Evolutionary conservation across 1,140 invertebrate species (phyloP).

Genomic region (Berghia stephanieae): DNA sequence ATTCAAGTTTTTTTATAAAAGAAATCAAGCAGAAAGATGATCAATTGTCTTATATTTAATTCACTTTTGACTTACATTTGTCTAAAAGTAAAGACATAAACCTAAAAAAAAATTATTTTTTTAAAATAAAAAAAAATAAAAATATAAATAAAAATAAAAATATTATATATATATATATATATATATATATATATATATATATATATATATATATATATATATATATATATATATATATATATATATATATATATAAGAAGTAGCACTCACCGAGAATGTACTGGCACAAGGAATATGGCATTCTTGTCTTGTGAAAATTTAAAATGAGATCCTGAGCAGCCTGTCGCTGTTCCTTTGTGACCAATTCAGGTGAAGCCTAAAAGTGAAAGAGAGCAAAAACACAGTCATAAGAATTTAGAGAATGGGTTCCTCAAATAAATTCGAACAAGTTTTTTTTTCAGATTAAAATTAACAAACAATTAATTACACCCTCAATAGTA

Average conservation of each 20-base stretch:
- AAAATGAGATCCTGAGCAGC: constrained; percentile 83
- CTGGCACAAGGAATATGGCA: constrained; percentile 82
- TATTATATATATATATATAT: neutral
- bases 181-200: neutral
- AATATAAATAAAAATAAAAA: neutral
- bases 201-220: neutral
- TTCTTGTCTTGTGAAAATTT: constrained; percentile 82
- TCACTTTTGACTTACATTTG: too few relatives aligned
- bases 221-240: neutral
- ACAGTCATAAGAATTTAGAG: neutral
- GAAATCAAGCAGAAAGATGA: too few relatives aligned
- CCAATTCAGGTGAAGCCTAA: constrained; percentile 83
- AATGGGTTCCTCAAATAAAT: neutral
- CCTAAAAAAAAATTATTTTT: neutral
- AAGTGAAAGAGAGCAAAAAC: constrained; percentile 48
- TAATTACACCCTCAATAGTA: too few relatives aligned
- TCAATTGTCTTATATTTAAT: too few relatives aligned
- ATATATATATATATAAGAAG: neutral
- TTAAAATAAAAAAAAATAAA: neutral
- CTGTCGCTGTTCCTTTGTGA: constrained; percentile 80
- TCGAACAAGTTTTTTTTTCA: neutral
- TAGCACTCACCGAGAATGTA: constrained; percentile 75
- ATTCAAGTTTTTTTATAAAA: too few relatives aligned
- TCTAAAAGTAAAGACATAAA: neutral
- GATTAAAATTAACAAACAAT: neutral